Evolutionary conservation across 2,113 vertebrate genomes (phyloP).

Genomic region (Sturnus vulgaris): DNA sequence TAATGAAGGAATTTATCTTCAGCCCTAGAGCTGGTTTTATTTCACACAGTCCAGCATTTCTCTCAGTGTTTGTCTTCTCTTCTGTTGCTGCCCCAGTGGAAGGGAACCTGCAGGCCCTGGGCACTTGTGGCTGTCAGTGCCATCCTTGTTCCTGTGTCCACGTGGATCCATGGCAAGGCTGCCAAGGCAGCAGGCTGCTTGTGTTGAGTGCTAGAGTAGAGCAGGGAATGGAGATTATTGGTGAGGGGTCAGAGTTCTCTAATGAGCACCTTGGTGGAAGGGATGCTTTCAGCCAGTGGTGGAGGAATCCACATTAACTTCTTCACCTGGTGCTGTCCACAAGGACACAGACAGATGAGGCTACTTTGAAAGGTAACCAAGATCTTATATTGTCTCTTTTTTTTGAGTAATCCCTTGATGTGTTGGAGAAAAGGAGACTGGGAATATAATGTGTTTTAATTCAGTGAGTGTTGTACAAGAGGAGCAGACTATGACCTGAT

Average conservation of each 20-base stretch:
- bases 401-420: background rate
- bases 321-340: background rate
- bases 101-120: background rate
- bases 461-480: background rate
- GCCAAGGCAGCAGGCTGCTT: background rate
- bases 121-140: background rate
- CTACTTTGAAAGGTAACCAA: background rate
- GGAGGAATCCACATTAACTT: background rate
- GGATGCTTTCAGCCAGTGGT: background rate
- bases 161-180: background rate
- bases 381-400: background rate
- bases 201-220: background rate
- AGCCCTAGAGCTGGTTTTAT: background rate
- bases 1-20: background rate
- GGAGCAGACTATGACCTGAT: background rate
- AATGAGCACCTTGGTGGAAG: background rate
- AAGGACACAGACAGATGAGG: background rate
- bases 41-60: background rate
- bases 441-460: background rate
- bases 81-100: background rate
- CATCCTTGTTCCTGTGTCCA: background rate
- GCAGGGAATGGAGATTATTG: background rate
- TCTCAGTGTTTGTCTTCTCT: background rate
- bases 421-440: background rate
- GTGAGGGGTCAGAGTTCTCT: background rate